Base-by-base conservation (phyloP, 2,113 vertebrate genomes). In the Erinaceus europaeus region DNA sequence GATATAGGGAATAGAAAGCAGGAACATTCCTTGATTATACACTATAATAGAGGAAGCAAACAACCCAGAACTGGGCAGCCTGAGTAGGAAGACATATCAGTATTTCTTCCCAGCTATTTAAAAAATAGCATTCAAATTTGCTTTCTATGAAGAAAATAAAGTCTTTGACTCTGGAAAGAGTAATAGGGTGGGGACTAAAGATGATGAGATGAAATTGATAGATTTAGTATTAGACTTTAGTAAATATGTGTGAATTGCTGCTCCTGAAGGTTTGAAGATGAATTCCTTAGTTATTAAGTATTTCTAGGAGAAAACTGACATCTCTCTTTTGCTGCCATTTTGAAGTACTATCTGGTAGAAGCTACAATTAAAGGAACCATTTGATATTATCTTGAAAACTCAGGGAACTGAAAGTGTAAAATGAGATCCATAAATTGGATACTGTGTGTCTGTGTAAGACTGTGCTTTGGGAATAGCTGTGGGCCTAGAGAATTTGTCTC, bases 251-350 rank as follows among this genome's bases (percentile, higher is more conserved):
- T 72, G 55, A 55, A 55, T 80, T 71, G 32, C n/a, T 89, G 0
- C 64, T 86, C 29, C 57, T 76, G 2, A 59, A 48, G 59, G 36
- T 77, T 21, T 17, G 11, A 11, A 32, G 53, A 57, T 57, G 25
- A 77, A 76, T 72, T 20, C 62, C 46, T 71, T 32, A 69, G 44
- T 52, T 87, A 14, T 76, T 75, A 14, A 76, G 23, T 44, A 29
- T n/a, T 23, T 69, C 40, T 59, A 29, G 74, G 52, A 78, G 34
- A 78, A 53, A 46, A 65, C 64, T 73, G 65, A 44, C 6, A 52
- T 27, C 76, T 84, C 62, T 73, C 65, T 79, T 50, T 32, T 61
- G 62, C 25, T 75, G 11, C 75, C 46, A 50, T 53, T 94, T 86
- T 84, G 77, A 75, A 46, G 18, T 36, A 34, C 23, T 20, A 27